Percentiles rank a stretch among this genome's conserved stretches.
These are phyloP conservation scores for Tragulus kanchil DNA, from an alignment of 2,113 vertebrate species.

Conservation along the genomic window DNA sequence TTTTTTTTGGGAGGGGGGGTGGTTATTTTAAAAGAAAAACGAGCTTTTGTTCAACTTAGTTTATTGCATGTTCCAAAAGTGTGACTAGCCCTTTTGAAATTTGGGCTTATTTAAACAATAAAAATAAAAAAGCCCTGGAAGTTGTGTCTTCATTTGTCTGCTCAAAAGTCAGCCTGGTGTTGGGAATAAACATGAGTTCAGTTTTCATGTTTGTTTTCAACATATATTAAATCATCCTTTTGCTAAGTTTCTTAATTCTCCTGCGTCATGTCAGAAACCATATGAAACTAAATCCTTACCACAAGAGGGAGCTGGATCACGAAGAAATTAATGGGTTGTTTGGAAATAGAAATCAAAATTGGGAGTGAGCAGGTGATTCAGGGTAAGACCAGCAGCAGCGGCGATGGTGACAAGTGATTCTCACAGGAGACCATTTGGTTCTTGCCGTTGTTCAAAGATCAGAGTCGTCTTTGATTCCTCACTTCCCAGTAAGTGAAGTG, in stretches of 20 bases:
- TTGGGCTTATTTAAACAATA: not conserved
- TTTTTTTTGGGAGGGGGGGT: not conserved
- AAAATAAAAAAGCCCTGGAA: not conserved
- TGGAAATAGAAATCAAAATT: not conserved
- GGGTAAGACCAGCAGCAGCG: not conserved
- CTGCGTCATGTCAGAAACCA: not conserved
- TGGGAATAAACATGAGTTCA: not conserved
- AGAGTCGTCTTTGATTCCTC: not conserved
- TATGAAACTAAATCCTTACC: not conserved
- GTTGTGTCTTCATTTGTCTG: not conserved
- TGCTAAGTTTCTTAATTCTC: not conserved
- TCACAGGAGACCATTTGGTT: not conserved
- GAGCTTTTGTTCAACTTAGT: not conserved
- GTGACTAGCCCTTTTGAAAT: not conserved
- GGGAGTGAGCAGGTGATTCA: not conserved
- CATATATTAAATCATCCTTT: not conserved
- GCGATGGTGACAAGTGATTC: not conserved
- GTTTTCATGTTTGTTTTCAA: not conserved
- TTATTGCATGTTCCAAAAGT: not conserved
- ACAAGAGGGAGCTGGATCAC: constrained; percentile 56
- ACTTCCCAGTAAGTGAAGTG: not conserved
- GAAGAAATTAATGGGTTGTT: not conserved
- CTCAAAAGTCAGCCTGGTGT: not conserved
- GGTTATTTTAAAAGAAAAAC: constrained; percentile 41
- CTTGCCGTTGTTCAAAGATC: not conserved